These are phyloP conservation scores for Tachysurus vachellii DNA, from an alignment of 2,113 vertebrate genomes.

Conservation along the genomic window DNA sequence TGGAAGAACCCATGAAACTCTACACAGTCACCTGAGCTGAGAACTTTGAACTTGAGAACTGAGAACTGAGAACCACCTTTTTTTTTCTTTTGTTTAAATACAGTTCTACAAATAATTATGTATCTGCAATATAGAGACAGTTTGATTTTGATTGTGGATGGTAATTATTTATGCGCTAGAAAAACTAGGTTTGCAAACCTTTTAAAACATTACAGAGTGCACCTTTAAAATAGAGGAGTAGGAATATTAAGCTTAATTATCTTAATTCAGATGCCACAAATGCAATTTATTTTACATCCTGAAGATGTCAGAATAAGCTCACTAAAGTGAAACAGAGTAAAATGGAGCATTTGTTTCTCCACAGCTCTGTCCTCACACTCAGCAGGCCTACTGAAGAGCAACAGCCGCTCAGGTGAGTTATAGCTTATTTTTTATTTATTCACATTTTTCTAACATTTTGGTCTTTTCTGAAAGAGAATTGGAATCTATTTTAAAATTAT, in stretches of 20 bases:
- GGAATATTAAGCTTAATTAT: neutral
- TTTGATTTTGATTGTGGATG: neutral
- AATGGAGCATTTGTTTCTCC: neutral
- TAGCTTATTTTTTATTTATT: slow-evolving; percentile 15
- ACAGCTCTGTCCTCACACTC: neutral
- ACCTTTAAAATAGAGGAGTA: neutral
- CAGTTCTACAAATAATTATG: neutral
- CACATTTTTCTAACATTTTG: neutral
- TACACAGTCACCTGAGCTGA: neutral
- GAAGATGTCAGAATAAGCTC: slow-evolving; percentile 29
- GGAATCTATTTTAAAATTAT: neutral
- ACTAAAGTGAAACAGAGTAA: neutral
- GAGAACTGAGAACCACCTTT: too few relatives aligned
- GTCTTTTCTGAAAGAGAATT: neutral
- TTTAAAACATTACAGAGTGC: neutral
- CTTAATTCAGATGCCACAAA: neutral
- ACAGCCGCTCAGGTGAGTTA: slow-evolving; percentile 34
- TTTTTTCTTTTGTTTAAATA: neutral
- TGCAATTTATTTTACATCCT: slow-evolving; percentile 6
- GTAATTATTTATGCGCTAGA: neutral
- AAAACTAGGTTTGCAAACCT: neutral
- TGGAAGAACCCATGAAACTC: neutral
- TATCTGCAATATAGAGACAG: neutral
- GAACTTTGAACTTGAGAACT: neutral
- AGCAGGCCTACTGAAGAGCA: slow-evolving; percentile 36